These are phyloP conservation scores for Clarias platycephalus DNA, from an alignment of 2,797 vertebrate genomes.

Conservation along the genomic window DNA sequence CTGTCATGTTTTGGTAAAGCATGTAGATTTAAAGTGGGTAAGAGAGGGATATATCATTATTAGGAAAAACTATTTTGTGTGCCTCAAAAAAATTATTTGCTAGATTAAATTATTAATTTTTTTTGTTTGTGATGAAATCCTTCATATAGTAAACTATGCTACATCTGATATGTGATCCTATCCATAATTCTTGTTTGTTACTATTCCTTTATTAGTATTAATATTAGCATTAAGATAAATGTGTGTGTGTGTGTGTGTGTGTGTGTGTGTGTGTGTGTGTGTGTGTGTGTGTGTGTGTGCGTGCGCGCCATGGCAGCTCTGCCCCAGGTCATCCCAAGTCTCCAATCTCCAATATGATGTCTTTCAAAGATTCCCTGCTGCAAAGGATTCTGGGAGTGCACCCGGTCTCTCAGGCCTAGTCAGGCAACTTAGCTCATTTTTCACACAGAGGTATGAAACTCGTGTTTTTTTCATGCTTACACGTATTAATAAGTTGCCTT, in stretches of 20 bases:
- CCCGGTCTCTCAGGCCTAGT: constrained; percentile 58
- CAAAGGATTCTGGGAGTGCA: constrained; percentile 32
- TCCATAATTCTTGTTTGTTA: neutral
- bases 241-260: neutral
- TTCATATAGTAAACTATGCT: neutral
- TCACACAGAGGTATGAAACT: constrained; percentile 45
- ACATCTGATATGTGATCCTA: neutral
- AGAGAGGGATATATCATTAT: no score
- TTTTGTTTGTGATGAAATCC: no score
- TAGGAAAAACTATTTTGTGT: no score
- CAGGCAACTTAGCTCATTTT: constrained; percentile 53
- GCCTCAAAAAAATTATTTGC: no score
- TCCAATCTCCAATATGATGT: constrained; percentile 64
- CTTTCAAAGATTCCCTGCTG: constrained; percentile 55
- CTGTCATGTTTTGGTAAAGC: no score
- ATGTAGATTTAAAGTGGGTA: no score
- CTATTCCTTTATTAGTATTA: no score
- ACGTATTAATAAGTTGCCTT: neutral
- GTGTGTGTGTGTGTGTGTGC: neutral
- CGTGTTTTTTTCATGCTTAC: neutral
- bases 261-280: constrained; percentile 2
- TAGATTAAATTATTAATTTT: no score
- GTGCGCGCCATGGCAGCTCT: constrained; percentile 73
- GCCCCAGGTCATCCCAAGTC: constrained; percentile 69
- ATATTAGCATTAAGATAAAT: neutral